Percentiles rank a stretch among this genome's conserved stretches.
Evolutionary conservation across 2,113 vertebrate species (phyloP).

Genomic region (Prunella fulvescens): DNA sequence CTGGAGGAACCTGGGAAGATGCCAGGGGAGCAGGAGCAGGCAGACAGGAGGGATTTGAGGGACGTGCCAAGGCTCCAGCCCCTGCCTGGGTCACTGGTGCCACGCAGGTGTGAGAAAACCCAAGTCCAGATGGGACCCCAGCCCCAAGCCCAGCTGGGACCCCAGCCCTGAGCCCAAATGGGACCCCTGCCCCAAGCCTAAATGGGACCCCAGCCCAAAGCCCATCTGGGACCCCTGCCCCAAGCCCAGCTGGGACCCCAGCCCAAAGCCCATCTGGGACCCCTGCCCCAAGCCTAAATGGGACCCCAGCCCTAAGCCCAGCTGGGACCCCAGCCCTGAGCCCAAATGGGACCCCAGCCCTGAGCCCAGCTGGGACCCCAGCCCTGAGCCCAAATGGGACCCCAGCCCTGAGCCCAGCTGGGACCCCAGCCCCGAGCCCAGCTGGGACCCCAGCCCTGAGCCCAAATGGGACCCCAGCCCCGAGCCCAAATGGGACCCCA

Average conservation of each 20-base stretch:
- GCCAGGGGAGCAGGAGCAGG: background rate
- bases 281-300: too few species aligned
- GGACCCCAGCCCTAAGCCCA: background rate
- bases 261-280: background rate
- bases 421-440: too few species aligned
- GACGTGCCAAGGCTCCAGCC: background rate
- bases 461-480: too few species aligned
- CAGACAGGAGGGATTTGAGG: background rate
- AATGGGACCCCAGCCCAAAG: background rate
- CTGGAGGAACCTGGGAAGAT: accelerated
- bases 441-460: background rate
- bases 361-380: background rate
- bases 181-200: background rate
- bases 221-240: background rate
- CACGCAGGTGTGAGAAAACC: background rate
- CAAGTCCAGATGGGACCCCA: too few species aligned
- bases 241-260: background rate
- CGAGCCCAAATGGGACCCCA: background rate
- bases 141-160: background rate
- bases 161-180: background rate
- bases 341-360: background rate
- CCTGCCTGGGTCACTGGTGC: background rate
- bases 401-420: too few species aligned
- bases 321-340: background rate
- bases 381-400: too few species aligned